A percentile compares a stretch with the other conserved stretches of the same genome.
phyloP scores from a whole-genome alignment of 2,888 invertebrate genomes.

The Chrysolina haemoptera region DNA sequence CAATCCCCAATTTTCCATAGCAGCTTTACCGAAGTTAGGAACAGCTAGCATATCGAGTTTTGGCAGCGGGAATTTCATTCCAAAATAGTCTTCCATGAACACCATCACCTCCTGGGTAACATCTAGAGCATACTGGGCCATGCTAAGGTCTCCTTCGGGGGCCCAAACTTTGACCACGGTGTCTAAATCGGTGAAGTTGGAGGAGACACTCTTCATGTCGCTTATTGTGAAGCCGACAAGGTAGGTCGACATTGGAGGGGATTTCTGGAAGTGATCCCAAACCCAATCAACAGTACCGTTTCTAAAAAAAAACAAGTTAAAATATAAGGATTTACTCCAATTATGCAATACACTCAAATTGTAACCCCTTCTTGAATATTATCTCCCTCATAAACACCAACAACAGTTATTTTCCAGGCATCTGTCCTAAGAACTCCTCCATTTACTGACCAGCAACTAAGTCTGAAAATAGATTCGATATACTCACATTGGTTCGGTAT shows the following conservation, averaged over 20 bases:
- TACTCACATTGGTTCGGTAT: constrained; percentile 73
- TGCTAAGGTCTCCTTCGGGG: constrained; percentile 62
- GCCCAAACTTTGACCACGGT: constrained; percentile 70
- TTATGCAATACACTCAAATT: too few relatives aligned
- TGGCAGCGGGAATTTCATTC: constrained; percentile 71
- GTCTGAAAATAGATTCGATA: background rate
- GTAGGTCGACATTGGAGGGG: constrained; percentile 84
- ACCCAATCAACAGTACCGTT: constrained; percentile 71
- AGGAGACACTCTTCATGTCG: constrained; percentile 60
- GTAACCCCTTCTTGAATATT: too few relatives aligned
- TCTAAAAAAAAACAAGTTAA: constrained; percentile 58
- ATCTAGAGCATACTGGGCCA: constrained; percentile 71
- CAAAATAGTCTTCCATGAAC: constrained; percentile 72
- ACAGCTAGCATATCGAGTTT: constrained; percentile 75
- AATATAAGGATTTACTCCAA: background rate
- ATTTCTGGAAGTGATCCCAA: constrained; percentile 76
- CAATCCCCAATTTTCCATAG: constrained; percentile 75
- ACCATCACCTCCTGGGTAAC: constrained; percentile 71
- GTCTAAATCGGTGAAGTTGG: constrained; percentile 52
- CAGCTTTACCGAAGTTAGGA: constrained; percentile 73
- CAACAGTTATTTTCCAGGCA: too few relatives aligned
- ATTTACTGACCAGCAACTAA: too few relatives aligned
- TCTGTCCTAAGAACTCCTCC: too few relatives aligned
- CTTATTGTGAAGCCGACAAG: constrained; percentile 75
- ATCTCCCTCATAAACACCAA: too few relatives aligned